Base-by-base conservation (phyloP, 1,140 invertebrate genomes). In the Acromyrmex heyeri region DNA sequence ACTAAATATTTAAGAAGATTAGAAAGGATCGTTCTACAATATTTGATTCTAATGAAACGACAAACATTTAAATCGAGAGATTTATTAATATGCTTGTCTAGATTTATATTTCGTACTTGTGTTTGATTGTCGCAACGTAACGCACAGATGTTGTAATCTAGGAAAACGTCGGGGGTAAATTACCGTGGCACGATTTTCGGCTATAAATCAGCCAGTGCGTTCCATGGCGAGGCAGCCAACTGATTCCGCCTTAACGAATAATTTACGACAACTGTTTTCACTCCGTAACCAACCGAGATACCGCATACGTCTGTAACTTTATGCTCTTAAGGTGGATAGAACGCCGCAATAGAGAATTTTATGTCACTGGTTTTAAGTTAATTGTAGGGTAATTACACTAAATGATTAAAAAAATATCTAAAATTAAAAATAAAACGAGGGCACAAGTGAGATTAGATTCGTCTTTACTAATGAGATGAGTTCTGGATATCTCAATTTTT, bases 161-260 rank as follows among this genome's bases (percentile, higher is more conserved):
- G 61, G 87, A 86, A 88, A 86, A 86, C 70, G 85, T 70, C 87
- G 67, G n/a, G 75, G 67, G 55, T 87, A 82, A 87, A 87, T 88
- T 87, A 82, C 50, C 70, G 34, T 16, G 76, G 76, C 87, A 76
- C 85, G 69, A 72, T 88, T 82, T 87, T 82, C 76, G 53, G 14
- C 85, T 53, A 87, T 88, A 88, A 88, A 88, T 88, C 76, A 88
- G 69, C 34, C 30, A 34, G 72, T 65, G 83, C 83, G 65, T 86
- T 73, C n/a, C 76, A 57, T 16, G 24, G 48, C 67, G 30, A 55
- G 50, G 62, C 86, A 67, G 38, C 81, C 81, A 62, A 85, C 81
- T 73, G 82, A 86, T 86, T 81, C 77, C 77, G 18, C 50, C 85
- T 87, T 87, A 81, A 86, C 85, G 87, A 88, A 87, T 77, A 88